These are phyloP conservation scores for Solea senegalensis DNA, from an alignment of 2,113 vertebrate genomes.

Conservation along the genomic window DNA sequence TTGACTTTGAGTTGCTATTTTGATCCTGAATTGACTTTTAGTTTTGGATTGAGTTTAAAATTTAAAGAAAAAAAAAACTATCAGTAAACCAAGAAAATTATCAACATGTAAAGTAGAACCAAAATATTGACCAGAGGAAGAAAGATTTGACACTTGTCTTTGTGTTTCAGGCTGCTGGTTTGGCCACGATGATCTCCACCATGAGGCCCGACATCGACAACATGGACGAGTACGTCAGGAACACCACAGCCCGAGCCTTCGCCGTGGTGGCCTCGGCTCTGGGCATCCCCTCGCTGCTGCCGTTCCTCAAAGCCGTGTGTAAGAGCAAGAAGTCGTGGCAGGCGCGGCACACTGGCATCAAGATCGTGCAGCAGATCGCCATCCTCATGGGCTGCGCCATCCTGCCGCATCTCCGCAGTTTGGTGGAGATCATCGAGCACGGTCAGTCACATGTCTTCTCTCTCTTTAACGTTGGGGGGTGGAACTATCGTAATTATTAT, in stretches of 20 bases:
- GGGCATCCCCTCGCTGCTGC: slow-evolving; percentile 96
- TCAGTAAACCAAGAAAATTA: too few species aligned
- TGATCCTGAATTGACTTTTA: too few species aligned
- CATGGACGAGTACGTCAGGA: slow-evolving; percentile 99
- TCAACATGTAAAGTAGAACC: too few species aligned
- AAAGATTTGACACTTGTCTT: too few species aligned
- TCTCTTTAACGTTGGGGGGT: neutral
- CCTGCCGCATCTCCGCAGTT: slow-evolving; percentile 95
- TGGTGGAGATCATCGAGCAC: slow-evolving; percentile 99
- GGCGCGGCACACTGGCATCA: slow-evolving; percentile 97
- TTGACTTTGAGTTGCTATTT: too few species aligned
- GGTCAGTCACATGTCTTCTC: slow-evolving; percentile 79
- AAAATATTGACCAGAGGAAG: too few species aligned
- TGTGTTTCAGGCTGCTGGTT: slow-evolving; percentile 89
- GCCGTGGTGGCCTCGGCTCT: slow-evolving; percentile 97
- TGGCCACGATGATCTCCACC: slow-evolving; percentile 99
- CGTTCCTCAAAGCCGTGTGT: slow-evolving; percentile 98
- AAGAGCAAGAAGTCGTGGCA: slow-evolving; percentile 99
- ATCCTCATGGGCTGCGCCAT: slow-evolving; percentile 99
- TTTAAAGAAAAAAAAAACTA: too few species aligned
- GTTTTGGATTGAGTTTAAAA: too few species aligned
- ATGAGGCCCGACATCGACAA: slow-evolving; percentile 99
- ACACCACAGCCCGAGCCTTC: slow-evolving; percentile 97
- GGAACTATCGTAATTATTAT: too few species aligned
- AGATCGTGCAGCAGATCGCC: slow-evolving; percentile 99